A percentile compares a stretch with the other conserved stretches of the same genome.
Conservation (phyloP, 2,888 invertebrate species). For the Euplagia quadripunctaria region DNA sequence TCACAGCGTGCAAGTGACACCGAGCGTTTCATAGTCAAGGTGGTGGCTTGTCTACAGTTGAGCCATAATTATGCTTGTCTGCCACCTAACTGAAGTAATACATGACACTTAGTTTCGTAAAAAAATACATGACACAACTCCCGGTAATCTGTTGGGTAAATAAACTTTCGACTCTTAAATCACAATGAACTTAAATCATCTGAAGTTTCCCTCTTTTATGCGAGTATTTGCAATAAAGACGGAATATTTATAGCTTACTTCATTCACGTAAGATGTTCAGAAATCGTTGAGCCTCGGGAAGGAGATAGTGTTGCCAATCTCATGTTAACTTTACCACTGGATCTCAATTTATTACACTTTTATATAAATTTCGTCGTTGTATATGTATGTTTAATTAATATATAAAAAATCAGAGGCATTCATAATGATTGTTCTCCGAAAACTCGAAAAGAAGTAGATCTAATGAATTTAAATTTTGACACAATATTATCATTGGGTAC, state of each 20-base stretch:
- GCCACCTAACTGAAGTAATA: no score
- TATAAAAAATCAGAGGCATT: no score
- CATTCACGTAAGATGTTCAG: conserved; percentile 2
- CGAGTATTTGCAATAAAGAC: conserved; percentile 10
- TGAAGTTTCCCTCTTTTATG: conserved; percentile 1
- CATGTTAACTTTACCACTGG: neutral
- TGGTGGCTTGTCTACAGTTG: no score
- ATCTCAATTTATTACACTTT: neutral
- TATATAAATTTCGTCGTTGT: neutral
- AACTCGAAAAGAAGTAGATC: no score
- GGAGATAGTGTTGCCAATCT: neutral
- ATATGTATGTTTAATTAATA: no score
- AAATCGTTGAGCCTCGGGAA: conserved; percentile 3
- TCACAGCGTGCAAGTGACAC: no score
- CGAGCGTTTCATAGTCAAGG: no score
- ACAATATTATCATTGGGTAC: no score
- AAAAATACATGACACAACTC: neutral
- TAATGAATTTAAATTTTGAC: no score
- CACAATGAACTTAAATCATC: neutral
- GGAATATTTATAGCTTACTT: conserved; percentile 19
- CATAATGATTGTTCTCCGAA: no score
- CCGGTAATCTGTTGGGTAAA: neutral
- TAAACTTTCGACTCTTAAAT: neutral
- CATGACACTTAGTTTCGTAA: neutral
- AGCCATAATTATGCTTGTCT: no score